Evolutionary conservation across 2,113 vertebrate genomes (phyloP), one percentile per base, ranked within the genome.

Genomic region (human (Homo sapiens)): DNA sequence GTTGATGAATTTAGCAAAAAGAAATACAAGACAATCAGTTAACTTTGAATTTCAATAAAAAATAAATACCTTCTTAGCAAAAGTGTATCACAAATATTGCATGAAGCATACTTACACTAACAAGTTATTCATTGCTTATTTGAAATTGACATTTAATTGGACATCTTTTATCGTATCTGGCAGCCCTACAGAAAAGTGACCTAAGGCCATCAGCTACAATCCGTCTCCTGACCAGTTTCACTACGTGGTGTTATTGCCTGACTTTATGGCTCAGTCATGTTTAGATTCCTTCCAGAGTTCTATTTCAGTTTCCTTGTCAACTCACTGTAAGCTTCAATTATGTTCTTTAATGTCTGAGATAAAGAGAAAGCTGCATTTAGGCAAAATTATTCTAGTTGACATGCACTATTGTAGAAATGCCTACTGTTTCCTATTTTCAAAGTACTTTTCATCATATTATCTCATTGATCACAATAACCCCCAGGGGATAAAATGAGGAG

Each of bases 231-330:
- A 32, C 11, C 68, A 76, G 50, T 5, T 75, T 18, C 0, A 2
- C 35, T 7, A 5, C 8, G 16, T 20, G 8, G 18, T 11, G 2
- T 9, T 4, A 16, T 16, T 50, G 8, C 2, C 75, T 11, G 17
- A 6, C 27, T 18, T 32, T 57, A 45, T 3, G 25, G 45, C 35
- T 32, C 30, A 43, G 10, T 55, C 43, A 55, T 35, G 30, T 52
- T n/a, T 61, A 27, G 14, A 72, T 52, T 79, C 48, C 32, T 25
- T 75, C n/a, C 30, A 4, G 25, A 35, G 76, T 66, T 86, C 45
- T 32, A 40, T 17, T 35, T 81, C 68, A 70, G 30, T 11, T 83
- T 40, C 57, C 40, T 52, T 45, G 22, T 57, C 55, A 95, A 13
- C 5, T 35, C 3, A 72, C 4, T 61, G 3, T 4, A 61, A 64